Evolutionary conservation across 1,140 invertebrate species (phyloP), one percentile per base, ranked within the genome.

Genomic region (Rhyacophila brunnea): DNA sequence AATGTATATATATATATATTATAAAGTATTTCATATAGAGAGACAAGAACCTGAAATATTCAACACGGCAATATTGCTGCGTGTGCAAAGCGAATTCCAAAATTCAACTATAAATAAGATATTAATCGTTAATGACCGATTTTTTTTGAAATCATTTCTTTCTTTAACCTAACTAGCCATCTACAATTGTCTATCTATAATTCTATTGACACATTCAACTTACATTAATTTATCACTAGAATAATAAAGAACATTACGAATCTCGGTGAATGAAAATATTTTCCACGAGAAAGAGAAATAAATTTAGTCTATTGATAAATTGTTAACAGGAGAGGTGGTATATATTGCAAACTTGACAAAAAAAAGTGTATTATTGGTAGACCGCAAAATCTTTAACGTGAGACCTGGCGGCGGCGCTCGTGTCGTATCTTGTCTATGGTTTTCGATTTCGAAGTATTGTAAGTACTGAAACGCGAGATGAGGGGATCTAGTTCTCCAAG

Each of bases 161-260:
- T 55, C 40, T 32, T 42, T 43, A 54, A 23, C 15, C 51, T 54
- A 54, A 54, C 51, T 54, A 54, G 51, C 51, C 23, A 55, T 40
- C 58, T 60, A 60, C 58, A 60, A 43, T 60, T 55, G 35, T 54
- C 58, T 60, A 60, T 53, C 58, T 60, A 60, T 53, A 54, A 35
- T 36, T 38, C 52, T 60, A 55, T 60, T 11, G 36, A 60, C 52
- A 60, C 58, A 45, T 42, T 28, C 50, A 60, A 52, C 51, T 59
- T 59, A 59, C 10, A 6, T 11, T 46, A 53, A 20, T 59, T 59
- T 52, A 46, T 59, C n/a, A 35, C 47, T 58, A 58, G 35, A 58
- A 50, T 57, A 57, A 49, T 50, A 50, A 44, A 35, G 23, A 56
- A 56, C 53, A 46, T 56, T n/a, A 44, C 34, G 32, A 28, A 34